A percentile compares a stretch with the other conserved stretches of the same genome.
These are phyloP conservation scores for Siphamia tubifer DNA, from an alignment of 2,113 vertebrate species.

Conservation along the genomic window DNA sequence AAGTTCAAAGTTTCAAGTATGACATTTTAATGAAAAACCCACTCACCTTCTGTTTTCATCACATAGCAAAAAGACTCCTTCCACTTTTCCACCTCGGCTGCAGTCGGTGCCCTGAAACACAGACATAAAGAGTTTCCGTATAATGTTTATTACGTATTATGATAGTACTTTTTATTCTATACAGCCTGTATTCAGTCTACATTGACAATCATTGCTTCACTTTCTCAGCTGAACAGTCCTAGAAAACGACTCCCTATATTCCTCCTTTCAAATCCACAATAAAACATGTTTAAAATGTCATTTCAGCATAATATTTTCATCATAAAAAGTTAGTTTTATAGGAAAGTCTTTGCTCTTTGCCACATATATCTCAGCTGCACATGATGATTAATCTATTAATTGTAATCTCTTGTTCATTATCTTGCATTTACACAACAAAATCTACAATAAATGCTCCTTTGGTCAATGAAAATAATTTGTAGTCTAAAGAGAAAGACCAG, in stretches of 20 bases:
- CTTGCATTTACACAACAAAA: neutral
- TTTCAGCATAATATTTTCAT: too few species aligned
- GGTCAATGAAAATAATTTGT: neutral
- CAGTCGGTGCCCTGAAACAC: slow-evolving; percentile 75
- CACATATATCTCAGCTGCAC: neutral
- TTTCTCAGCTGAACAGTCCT: too few species aligned
- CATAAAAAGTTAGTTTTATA: too few species aligned
- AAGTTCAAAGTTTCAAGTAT: neutral
- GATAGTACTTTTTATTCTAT: too few species aligned
- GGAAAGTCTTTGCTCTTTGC: too few species aligned
- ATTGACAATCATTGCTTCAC: too few species aligned
- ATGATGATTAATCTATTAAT: neutral
- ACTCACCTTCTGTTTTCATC: slow-evolving; percentile 88
- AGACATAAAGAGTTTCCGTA: neutral
- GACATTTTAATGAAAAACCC: neutral
- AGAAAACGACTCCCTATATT: too few species aligned
- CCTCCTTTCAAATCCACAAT: too few species aligned
- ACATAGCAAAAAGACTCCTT: slow-evolving; percentile 87
- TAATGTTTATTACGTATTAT: too few species aligned
- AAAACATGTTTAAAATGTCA: too few species aligned
- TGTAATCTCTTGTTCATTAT: neutral
- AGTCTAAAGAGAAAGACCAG: neutral
- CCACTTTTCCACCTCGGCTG: slow-evolving; percentile 88
- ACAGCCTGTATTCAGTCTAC: too few species aligned
- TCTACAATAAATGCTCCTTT: neutral